Evolutionary conservation across 1,140 invertebrate species (phyloP), one percentile per base, ranked within the genome.

Genomic region (Formica exsecta): DNA sequence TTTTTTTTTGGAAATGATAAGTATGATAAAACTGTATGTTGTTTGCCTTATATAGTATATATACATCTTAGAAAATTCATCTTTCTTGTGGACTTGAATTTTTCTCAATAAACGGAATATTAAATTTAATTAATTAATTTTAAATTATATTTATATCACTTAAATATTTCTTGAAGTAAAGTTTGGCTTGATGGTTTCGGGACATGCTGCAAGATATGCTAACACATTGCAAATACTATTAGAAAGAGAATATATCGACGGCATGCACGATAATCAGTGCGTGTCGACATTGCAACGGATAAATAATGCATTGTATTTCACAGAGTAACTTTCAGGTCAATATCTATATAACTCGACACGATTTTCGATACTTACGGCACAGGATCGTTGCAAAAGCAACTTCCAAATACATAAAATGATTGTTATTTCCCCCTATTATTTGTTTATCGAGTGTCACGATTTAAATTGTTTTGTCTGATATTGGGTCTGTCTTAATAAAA

Each of bases 181-280:
- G 8, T 65, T 48, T 70, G 41, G 29, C 16, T 38, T 22, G n/a
- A 41, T 68, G 19, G 7, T 41, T 41, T 59, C 9, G 3, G 22
- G 16, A 25, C 19, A 74, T 59, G 19, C 6, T 19, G 16, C 3
- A 44, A 2, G 9, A 29, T 71, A 44, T 13, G 57, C 29, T n/a
- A 29, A 25, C 8, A 29, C 71, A 44, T 86, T 79, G 41, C 9
- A 3, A 44, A 44, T 3, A 0, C 48, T 16, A 51, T 19, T 19
- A 62, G 51, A 74, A 66, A 86, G 84, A 84, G 87, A 90, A 85
- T 80, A 36, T 62, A 51, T 38, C 48, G 41, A 32, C 19, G 4
- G 19, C 36, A 11, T 32, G 54, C 38, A 29, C 19, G 86, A 87
- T 88, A 89, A 92, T 92, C 89, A 91, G 89, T 86, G 89, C 90